Evolutionary conservation across 1,140 invertebrate species (phyloP), one percentile per base, ranked within the genome.

Genomic region (Bathynomus jamesi): DNA sequence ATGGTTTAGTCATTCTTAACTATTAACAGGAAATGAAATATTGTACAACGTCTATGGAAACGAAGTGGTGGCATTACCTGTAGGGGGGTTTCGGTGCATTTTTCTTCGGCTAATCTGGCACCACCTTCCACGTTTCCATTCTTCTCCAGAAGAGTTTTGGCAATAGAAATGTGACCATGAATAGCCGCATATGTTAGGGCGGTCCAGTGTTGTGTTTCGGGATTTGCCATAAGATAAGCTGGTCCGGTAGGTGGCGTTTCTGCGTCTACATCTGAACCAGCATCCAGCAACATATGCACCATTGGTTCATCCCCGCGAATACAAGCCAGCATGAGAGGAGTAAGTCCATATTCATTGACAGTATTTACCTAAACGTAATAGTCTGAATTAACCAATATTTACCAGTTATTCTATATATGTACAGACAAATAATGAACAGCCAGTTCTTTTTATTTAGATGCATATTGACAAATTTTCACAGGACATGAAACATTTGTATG

Each of bases 71-170:
- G n/a, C n/a, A n/a, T n/a, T 67, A 89, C 89, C 83, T 95, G 93
- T 2, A 95, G 79, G 0, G 93, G 93, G 3, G 92, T 95, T 32
- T 94, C 85, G 0, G 92, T 94, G 76, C 88, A 90, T 72, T 91
- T 91, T 74, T 94, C 91, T 79, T 94, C 92, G 69, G 89, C 89
- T 1, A 89, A 79, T 10, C 88, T 85, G 0, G 91, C 91, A 0
- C 91, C 92, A 7, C 92, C 93, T 83, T 95, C 92, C 0, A 93
- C 92, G 66, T 88, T 85, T n/a, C 90, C 91, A 0, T 91, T 91
- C 24, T 89, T 85, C 74, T 92, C 90, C 17, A 84, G 74, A 21
- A 94, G 80, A 7, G 93, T 75, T 70, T 79, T 76, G 0, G 87
- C 88, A 28, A 87, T 85, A 21, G 64, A 68, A 7, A 81, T 77